These are phyloP conservation scores for Corvus hawaiiensis DNA, from an alignment of 2,113 vertebrate genomes.

Conservation along the genomic window DNA sequence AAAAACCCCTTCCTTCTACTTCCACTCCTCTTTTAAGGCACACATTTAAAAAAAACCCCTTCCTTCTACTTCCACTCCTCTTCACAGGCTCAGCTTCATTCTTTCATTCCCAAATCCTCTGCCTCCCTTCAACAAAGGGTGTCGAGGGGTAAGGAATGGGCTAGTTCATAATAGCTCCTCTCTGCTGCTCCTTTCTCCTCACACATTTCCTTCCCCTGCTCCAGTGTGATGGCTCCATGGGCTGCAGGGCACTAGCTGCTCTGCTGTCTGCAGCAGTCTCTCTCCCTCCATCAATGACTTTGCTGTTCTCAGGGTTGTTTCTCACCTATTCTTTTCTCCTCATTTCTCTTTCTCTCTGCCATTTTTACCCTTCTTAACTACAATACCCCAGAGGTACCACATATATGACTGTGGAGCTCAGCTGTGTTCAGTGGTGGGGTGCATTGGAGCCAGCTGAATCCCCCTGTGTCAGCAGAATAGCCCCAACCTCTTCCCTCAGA, in stretches of 20 bases:
- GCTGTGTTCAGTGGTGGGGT: background rate
- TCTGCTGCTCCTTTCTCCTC: background rate
- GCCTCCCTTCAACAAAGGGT: fast-evolving
- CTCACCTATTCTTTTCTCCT: background rate
- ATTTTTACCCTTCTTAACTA: background rate
- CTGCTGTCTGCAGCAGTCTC: background rate
- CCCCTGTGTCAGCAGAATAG: fast-evolving
- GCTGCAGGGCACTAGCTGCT: background rate
- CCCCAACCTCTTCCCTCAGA: fast-evolving
- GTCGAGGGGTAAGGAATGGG: background rate
- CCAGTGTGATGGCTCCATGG: fast-evolving
- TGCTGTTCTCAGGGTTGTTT: background rate
- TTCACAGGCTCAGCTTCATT: background rate
- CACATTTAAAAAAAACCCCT: background rate
- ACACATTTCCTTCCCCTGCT: background rate
- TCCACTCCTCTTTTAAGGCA: background rate
- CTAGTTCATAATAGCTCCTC: background rate
- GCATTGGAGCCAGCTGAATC: background rate
- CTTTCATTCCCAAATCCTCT: fast-evolving
- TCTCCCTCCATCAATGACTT: background rate
- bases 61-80: background rate
- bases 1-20: background rate
- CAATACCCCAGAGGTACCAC: background rate
- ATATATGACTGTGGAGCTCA: background rate
- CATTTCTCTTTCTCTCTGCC: background rate